Evolutionary conservation across 2,888 invertebrate genomes (phyloP).

Genomic region (Drosophila percnosoma): DNA sequence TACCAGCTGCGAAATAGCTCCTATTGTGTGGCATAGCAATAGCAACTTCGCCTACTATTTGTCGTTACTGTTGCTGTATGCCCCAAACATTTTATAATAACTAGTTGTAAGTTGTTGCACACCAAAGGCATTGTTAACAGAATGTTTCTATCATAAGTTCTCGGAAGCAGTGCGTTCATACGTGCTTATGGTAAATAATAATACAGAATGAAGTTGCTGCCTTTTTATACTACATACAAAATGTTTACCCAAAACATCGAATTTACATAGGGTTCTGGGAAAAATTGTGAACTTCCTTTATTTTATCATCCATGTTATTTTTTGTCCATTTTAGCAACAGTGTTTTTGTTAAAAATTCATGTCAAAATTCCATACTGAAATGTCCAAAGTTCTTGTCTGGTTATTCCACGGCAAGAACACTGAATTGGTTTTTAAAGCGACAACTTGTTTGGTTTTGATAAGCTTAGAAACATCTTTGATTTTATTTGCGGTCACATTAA

Average conservation of each 20-base stretch:
- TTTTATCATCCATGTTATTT: neutral
- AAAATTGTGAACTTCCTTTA: neutral
- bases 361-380: neutral
- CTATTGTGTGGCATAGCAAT: slow-evolving; percentile 24
- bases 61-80: slow-evolving; percentile 17
- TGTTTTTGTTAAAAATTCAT: neutral
- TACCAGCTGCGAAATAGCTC: slow-evolving; percentile 5
- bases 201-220: neutral
- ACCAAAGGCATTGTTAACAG: neutral
- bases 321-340: neutral
- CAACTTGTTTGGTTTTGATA: neutral
- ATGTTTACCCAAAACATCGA: neutral
- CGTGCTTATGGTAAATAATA: neutral
- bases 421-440: neutral
- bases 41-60: slow-evolving; percentile 40
- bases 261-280: neutral
- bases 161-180: neutral
- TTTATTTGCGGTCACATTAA: neutral
- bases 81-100: slow-evolving; percentile 11
- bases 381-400: neutral
- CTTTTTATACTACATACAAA: neutral
- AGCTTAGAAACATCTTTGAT: neutral
- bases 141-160: neutral
- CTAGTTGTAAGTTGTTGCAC: neutral
- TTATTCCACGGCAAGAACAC: neutral